Base-by-base conservation (phyloP, 2,797 vertebrate species). In the Syngnathus rostellatus region DNA sequence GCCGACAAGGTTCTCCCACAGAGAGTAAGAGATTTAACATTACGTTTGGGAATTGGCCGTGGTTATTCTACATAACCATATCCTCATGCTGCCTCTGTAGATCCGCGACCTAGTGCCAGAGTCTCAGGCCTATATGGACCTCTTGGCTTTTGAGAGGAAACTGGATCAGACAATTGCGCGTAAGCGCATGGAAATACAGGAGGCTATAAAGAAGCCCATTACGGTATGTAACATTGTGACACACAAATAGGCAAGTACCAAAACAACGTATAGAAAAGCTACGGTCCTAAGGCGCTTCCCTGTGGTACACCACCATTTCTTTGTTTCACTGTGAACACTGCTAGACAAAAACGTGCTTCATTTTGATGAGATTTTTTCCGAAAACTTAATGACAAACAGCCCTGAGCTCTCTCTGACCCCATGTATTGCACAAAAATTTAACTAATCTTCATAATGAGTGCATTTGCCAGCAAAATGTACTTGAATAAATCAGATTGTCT, bases 81-180 rank as follows among this genome's bases (percentile, higher is more conserved):
- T 12, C 60, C 16, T 19, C 51, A 23, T 68, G 14, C 68, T 68
- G 60, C 40, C 31, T 55, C 37, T 69, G 39, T 70, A 99, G 97
- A 98, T 99, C 77, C 88, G 96, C 79, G 96, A 99, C 73, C 91
- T 99, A 74, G 97, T 99, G 65, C 97, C 97, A 5, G 97, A 99
- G 68, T 99, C 97, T 71, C 96, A 99, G 85, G 97, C 97, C 50
- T 99, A 99, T 88, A 99, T 99, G 97, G 97, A 99, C 81, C 95
- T 99, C 21, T 85, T 99, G 68, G 97, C 96, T 69, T 99, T 99
- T 66, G 97, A 99, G 83, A 93, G 97, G 85, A 99, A 99, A 85
- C 88, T 99, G 88, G 97, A 99, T 85, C 97, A 99, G 80, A 99
- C 97, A 66, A 99, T 99, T 0, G 95, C 96, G 66, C 93, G 96